phyloP scores from a whole-genome alignment of 2,113 vertebrate genomes.

The Tragelaphus buxtoni region DNA sequence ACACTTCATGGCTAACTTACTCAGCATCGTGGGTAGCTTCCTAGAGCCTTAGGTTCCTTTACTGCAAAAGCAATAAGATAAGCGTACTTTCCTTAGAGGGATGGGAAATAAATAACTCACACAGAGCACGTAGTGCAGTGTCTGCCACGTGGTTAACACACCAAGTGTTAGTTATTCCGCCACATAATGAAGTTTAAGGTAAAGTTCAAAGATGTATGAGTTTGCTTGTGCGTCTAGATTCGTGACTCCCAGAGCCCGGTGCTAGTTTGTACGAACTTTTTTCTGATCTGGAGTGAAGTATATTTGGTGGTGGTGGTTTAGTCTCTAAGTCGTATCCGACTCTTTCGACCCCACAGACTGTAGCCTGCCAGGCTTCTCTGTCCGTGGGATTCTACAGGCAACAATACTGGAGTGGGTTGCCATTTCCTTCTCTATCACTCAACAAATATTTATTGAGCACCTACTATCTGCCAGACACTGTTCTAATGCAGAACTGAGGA shows the following conservation, averaged over 20 bases:
- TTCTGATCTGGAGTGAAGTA: background rate
- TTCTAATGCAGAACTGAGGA: background rate
- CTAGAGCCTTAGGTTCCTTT: background rate
- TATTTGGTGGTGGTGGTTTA: background rate
- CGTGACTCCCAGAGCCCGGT: background rate
- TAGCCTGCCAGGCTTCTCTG: background rate
- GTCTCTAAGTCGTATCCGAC: background rate
- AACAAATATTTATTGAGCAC: background rate
- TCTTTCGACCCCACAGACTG: background rate
- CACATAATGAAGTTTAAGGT: background rate
- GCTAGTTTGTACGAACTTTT: background rate
- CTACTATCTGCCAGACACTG: background rate
- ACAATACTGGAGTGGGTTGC: background rate
- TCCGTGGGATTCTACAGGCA: background rate
- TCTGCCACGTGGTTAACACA: background rate
- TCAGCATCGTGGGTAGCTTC: background rate
- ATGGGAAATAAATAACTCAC: background rate
- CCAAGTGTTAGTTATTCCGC: background rate
- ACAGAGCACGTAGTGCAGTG: background rate
- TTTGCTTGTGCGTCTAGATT: background rate
- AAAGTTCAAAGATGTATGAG: background rate
- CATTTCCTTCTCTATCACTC: background rate
- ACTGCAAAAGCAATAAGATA: background rate
- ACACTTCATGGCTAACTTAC: background rate
- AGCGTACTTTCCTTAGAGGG: background rate